These are phyloP conservation scores for Stenoptilia bipunctidactyla DNA, from an alignment of 2,888 invertebrate genomes.

Conservation along the genomic window DNA sequence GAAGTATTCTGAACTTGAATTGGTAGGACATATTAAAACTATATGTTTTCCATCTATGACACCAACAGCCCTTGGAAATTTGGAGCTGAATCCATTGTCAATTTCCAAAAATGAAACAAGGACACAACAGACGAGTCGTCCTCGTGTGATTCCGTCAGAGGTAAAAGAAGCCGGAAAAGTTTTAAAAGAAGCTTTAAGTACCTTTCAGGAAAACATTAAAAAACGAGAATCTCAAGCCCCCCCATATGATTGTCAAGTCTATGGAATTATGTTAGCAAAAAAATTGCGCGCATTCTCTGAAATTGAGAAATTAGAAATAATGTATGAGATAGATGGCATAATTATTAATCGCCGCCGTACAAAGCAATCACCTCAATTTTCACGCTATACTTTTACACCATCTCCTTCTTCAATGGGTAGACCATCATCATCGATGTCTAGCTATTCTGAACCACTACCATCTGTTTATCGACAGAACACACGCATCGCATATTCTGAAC, in stretches of 20 bases:
- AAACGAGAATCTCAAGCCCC: constrained; percentile 8
- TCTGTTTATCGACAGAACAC: too few relatives aligned
- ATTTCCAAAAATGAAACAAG: constrained; percentile 2
- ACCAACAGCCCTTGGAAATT: constrained; percentile 15
- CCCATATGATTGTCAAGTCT: constrained; percentile 14
- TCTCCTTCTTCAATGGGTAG: not conserved
- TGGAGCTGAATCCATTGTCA: constrained; percentile 6
- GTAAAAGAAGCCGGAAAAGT: constrained; percentile 2
- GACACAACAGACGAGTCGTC: constrained; percentile 3
- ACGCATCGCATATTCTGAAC: not conserved
- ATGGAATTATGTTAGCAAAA: constrained; percentile 7
- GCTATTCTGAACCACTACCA: too few relatives aligned
- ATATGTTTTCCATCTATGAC: constrained; percentile 23
- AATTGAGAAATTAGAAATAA: constrained; percentile 11
- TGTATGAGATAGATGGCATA: constrained; percentile 14
- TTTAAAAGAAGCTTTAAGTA: not conserved
- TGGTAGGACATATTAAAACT: constrained; percentile 17
- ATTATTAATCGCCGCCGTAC: constrained; percentile 8
- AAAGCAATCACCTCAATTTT: constrained; percentile 3
- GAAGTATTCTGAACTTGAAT: constrained; percentile 14
- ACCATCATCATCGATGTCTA: not conserved
- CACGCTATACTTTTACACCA: not conserved
- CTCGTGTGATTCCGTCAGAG: constrained; percentile 5
- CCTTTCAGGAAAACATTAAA: constrained; percentile 12
- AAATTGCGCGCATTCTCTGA: constrained; percentile 15